Evolutionary conservation across 2,113 vertebrate genomes (phyloP), one percentile per base, ranked within the genome.

Genomic region (Lanius collurio): DNA sequence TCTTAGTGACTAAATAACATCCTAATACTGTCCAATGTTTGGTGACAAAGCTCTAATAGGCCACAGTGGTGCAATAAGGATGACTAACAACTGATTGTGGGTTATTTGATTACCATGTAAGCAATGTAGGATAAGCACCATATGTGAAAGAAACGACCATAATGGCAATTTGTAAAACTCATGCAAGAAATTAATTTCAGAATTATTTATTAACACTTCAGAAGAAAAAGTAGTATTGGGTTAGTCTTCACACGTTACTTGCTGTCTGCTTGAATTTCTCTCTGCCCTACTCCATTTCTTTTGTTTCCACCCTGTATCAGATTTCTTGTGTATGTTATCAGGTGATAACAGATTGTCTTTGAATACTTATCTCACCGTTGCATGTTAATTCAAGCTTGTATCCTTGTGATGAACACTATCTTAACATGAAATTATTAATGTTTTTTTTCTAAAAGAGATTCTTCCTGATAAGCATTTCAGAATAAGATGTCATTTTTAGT

Each of bases 21-120:
- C 62, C 52, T 96, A 44, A 82, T 41, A 53, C 28, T 75, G 57
- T 78, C 77, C 89, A 83, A 9, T 92, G 65, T 70, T 93, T 93
- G 78, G 56, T 95, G 82, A 97, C 83, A 93, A 26, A 79, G 69
- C 49, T 83, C 17, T 86, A 93, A 95, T 33, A 80, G 65, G 73
- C 70, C 74, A 93, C 65, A 91, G 68, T 91, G 70, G 81, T 67
- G 56, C 76, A 76, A 85, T 93, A 87, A 91, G n/a, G 68, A 70
- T 89, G 75, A 92, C 74, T 89, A 92, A 83, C 74, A 92, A 53
- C 41, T 89, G 91, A 83, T 78, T 79, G 64, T 59, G 35, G 53
- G 27, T 83, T 89, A 87, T 65, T 88, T 90, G 87, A 80, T 94
- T 59, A 87, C 63, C 35, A 46, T 9, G 3, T 49, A 77, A 74